phyloP scores from a whole-genome alignment of 2,888 invertebrate species.

The Norana najaformis region DNA sequence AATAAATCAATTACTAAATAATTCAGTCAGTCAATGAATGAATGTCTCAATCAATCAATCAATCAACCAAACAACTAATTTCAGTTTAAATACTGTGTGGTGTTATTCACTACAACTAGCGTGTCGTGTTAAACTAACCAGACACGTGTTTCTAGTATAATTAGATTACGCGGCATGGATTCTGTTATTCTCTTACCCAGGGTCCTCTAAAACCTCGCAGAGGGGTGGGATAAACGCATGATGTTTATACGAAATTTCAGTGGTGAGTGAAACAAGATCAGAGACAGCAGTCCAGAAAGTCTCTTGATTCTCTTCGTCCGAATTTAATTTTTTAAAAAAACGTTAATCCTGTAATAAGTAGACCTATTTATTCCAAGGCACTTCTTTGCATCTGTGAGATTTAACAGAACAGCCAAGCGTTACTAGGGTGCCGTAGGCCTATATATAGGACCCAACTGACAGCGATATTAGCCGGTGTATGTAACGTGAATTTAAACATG shows the following conservation, averaged over 20 bases:
- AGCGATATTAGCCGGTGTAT: neutral
- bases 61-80: no score
- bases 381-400: neutral
- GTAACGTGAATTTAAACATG: no score
- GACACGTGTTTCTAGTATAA: neutral
- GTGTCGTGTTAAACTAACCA: neutral
- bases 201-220: neutral
- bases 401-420: neutral
- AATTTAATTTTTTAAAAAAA: neutral
- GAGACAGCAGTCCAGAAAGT: neutral
- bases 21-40: no score
- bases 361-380: neutral
- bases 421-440: neutral
- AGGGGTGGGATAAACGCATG: neutral
- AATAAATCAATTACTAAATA: no score
- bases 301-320: no score
- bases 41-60: no score
- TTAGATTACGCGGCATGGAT: neutral
- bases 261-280: neutral
- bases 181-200: neutral
- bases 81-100: neutral
- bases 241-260: no score
- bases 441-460: neutral
- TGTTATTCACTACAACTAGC: neutral
- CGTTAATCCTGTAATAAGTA: no score